phyloP scores from a whole-genome alignment of 1,140 invertebrate species.

The Lerema accius region DNA sequence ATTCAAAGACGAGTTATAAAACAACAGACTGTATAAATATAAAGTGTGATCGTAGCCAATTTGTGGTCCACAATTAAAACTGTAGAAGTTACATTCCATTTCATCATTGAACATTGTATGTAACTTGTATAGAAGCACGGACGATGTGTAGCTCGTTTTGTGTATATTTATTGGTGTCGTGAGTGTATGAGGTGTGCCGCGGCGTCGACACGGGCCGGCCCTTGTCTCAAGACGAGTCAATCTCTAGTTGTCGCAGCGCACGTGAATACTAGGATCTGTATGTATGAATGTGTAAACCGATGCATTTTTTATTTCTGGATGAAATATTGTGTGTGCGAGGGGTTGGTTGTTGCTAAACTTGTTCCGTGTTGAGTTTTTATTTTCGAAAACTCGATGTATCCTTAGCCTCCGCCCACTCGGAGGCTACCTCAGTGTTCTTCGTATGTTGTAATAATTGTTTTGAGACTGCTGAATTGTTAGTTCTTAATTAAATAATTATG shows the following conservation, averaged over 20 bases:
- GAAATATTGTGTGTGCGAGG: conserved; percentile 49
- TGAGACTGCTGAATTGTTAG: conserved; percentile 81
- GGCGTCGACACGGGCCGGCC: conserved; percentile 34
- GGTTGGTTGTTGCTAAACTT: conserved; percentile 42
- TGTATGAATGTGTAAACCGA: conserved; percentile 58
- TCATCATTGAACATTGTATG: conserved; percentile 34
- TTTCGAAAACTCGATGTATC: conserved; percentile 27
- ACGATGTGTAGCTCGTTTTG: conserved; percentile 66
- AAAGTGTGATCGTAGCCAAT: conserved; percentile 65
- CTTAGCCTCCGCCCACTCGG: conserved; percentile 58
- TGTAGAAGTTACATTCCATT: conserved; percentile 39
- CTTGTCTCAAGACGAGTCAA: conserved; percentile 28
- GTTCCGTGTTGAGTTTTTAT: conserved; percentile 35
- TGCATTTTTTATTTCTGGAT: conserved; percentile 72
- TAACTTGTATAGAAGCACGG: conserved; percentile 52
- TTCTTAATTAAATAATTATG: conserved; percentile 76
- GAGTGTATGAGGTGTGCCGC: conserved; percentile 42
- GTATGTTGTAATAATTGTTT: conserved; percentile 69
- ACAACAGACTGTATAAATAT: conserved; percentile 61
- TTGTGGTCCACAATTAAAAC: conserved; percentile 57
- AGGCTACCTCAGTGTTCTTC: conserved; percentile 74
- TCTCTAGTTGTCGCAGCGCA: conserved; percentile 40
- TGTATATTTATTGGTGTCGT: conserved; percentile 75
- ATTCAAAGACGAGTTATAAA: conserved; percentile 94
- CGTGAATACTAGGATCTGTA: conserved; percentile 38